These are phyloP conservation scores for Hemitrygon akajei DNA, from an alignment of 2,797 vertebrate species.

Conservation along the genomic window DNA sequence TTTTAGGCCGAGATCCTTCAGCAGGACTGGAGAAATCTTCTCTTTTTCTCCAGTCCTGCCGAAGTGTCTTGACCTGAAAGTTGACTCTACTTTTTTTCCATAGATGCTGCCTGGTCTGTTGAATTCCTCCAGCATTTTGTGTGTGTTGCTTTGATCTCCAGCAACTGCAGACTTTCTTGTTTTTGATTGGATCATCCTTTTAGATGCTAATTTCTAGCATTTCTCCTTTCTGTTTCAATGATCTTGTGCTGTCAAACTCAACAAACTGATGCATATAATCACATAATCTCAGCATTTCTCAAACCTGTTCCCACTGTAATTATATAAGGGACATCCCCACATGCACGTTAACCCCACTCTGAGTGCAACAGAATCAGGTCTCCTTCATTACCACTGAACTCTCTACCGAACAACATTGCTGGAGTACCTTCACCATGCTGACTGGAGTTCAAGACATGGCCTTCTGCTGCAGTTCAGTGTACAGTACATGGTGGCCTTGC, in stretches of 20 bases:
- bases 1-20: too few species aligned
- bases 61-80: too few species aligned
- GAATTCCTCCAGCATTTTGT: too few species aligned
- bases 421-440: not conserved
- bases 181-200: not conserved
- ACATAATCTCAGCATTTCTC: not conserved
- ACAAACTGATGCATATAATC: too few species aligned
- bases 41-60: too few species aligned
- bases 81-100: too few species aligned
- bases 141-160: too few species aligned
- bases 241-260: not conserved
- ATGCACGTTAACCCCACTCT: not conserved
- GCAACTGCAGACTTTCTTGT: too few species aligned
- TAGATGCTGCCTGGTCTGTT: too few species aligned
- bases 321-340: not conserved
- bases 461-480: not conserved
- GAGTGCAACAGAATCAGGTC: not conserved
- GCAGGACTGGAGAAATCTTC: too few species aligned
- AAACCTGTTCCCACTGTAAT: not conserved
- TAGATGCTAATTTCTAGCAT: not conserved
- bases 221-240: not conserved
- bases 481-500: not conserved
- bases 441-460: not conserved
- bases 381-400: not conserved
- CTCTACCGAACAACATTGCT: not conserved